phyloP scores from a whole-genome alignment of 2,888 invertebrate species.

The Pachycephus smyrnensis region DNA sequence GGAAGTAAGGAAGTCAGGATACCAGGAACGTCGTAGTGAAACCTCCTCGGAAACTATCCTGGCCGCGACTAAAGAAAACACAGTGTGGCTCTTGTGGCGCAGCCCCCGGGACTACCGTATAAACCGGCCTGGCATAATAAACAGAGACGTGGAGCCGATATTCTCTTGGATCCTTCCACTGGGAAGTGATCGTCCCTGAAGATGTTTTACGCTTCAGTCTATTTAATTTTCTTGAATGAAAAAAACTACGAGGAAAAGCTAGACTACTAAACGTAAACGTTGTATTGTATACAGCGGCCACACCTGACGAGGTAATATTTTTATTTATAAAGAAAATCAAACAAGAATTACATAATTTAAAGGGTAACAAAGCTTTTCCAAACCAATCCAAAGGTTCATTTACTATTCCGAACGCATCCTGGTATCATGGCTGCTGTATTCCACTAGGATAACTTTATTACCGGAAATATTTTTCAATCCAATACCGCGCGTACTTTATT shows the following conservation, averaged over 20 bases:
- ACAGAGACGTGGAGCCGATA: neutral
- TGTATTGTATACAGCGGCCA: no score
- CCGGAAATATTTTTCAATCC: neutral
- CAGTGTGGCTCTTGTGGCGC: conserved; percentile 1
- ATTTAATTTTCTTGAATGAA: neutral
- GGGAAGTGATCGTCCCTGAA: neutral
- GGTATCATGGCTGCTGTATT: neutral
- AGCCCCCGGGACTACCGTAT: conserved; percentile 2
- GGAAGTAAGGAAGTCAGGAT: neutral
- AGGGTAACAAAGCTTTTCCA: neutral
- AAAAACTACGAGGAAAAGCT: neutral
- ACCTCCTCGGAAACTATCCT: neutral
- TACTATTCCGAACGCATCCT: neutral
- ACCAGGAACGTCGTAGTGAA: neutral
- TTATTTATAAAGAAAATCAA: neutral
- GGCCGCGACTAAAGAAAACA: neutral
- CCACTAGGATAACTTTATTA: neutral
- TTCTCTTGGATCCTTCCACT: neutral
- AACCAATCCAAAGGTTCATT: neutral
- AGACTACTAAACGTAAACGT: neutral
- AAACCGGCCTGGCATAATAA: conserved; percentile 7
- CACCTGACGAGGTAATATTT: neutral
- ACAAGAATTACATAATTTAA: neutral
- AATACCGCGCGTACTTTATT: neutral
- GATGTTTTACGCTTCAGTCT: neutral